phyloP scores from a whole-genome alignment of 2,113 vertebrate genomes.

The Enhydra lutris region DNA sequence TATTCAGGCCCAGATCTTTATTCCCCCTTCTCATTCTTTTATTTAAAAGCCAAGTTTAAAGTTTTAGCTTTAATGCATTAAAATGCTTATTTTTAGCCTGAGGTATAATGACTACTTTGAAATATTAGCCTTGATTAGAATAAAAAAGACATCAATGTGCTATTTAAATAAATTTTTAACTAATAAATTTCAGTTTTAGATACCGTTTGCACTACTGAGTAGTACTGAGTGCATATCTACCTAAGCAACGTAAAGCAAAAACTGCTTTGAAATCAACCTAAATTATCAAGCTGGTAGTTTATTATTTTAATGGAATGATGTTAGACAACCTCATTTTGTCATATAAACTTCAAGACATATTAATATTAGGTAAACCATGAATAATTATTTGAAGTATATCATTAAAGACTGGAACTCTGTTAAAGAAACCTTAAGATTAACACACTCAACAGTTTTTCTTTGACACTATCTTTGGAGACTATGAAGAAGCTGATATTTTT shows the following conservation, averaged over 20 bases:
- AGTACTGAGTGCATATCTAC: background rate
- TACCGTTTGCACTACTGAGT: background rate
- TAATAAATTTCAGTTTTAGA: conserved; percentile 1
- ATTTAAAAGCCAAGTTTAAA: background rate
- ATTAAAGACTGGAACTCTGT: background rate
- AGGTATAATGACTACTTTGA: conserved; percentile 3
- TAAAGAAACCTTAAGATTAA: background rate
- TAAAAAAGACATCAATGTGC: background rate
- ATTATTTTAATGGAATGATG: background rate
- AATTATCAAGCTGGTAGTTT: background rate
- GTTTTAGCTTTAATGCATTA: background rate
- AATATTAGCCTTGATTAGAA: background rate
- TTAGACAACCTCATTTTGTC: background rate
- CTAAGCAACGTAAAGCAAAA: background rate
- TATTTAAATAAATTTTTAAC: conserved; percentile 20
- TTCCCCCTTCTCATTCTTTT: background rate
- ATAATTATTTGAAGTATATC: background rate
- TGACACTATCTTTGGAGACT: background rate
- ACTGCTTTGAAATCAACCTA: background rate
- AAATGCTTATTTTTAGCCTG: background rate
- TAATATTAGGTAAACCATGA: background rate
- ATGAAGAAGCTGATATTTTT: conserved; percentile 31
- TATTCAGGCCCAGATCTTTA: background rate
- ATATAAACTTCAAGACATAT: background rate
- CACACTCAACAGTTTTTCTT: background rate